Percentiles rank a stretch among this genome's conserved stretches.
phyloP scores from a whole-genome alignment of 2,797 vertebrate species.

The Alauda arvensis region DNA sequence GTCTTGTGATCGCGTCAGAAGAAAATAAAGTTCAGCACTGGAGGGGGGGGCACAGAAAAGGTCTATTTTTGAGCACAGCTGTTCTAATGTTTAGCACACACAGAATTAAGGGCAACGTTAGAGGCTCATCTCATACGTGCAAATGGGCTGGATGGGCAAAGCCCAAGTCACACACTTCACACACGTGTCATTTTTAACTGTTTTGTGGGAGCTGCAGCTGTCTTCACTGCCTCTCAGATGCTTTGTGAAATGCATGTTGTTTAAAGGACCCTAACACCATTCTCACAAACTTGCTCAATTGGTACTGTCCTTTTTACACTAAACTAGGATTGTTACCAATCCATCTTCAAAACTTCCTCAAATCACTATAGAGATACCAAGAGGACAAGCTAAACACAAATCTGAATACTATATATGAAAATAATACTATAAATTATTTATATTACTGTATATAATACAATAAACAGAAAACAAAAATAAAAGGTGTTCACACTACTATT shows the following conservation, averaged over 20 bases:
- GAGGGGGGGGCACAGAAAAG: neutral
- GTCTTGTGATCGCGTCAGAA: constrained; percentile 57
- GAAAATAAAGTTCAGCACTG: constrained; percentile 59
- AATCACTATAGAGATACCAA: neutral
- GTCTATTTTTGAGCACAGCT: constrained; percentile 60
- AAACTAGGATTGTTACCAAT: neutral
- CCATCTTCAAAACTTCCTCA: neutral
- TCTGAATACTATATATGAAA: neutral
- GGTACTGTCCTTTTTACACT: neutral
- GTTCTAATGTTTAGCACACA: constrained; percentile 41
- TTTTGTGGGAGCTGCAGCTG: neutral
- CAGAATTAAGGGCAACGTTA: neutral
- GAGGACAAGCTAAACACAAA: neutral
- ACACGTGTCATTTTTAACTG: neutral
- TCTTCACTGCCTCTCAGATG: neutral
- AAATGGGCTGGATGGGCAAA: neutral
- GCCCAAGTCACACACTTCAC: neutral
- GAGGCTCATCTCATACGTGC: neutral
- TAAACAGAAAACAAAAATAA: neutral
- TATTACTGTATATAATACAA: neutral
- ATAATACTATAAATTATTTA: neutral
- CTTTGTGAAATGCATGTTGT: neutral
- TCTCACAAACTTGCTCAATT: neutral
- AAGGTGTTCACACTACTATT: neutral
- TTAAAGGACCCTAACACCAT: neutral